Evolutionary conservation across 2,888 invertebrate genomes (phyloP).

Genomic region (Mantis religiosa): DNA sequence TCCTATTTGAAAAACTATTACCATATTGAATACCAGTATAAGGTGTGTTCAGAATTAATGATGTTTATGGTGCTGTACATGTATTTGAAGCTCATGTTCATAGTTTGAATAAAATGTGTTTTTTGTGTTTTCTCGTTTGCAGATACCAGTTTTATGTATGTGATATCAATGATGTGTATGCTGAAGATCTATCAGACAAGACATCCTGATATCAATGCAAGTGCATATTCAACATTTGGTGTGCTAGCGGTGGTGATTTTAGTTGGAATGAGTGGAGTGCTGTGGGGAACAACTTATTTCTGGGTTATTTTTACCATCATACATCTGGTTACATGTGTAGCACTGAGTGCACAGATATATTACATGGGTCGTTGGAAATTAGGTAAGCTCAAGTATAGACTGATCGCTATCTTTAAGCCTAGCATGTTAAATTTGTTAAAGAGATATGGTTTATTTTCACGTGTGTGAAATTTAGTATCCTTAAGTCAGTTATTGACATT

Average conservation of each 20-base stretch:
- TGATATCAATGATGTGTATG: slow-evolving; percentile 80
- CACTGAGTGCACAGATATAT: slow-evolving; percentile 68
- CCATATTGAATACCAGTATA: too few relatives aligned
- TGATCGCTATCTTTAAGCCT: too few relatives aligned
- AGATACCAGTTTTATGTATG: slow-evolving; percentile 93
- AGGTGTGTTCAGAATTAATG: too few relatives aligned
- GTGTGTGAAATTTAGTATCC: too few relatives aligned
- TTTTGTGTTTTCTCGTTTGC: slow-evolving; percentile 38
- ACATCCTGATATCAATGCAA: slow-evolving; percentile 84
- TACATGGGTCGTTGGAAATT: slow-evolving; percentile 69
- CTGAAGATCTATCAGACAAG: slow-evolving; percentile 82
- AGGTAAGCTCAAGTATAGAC: slow-evolving; percentile 43
- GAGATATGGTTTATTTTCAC: too few relatives aligned
- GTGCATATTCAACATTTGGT: slow-evolving; percentile 73
- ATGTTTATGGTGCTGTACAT: neutral
- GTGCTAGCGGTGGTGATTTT: slow-evolving; percentile 74
- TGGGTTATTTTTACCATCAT: slow-evolving; percentile 68
- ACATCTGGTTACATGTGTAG: slow-evolving; percentile 62
- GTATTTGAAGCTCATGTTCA: neutral
- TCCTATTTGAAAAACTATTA: too few relatives aligned
- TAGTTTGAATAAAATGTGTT: neutral
- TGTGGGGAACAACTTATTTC: slow-evolving; percentile 60
- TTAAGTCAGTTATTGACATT: too few relatives aligned
- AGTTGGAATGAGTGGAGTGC: slow-evolving; percentile 55
- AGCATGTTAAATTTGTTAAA: too few relatives aligned